phyloP scores from a whole-genome alignment of 1,140 invertebrate genomes.

The Oncopeltus fasciatus region DNA sequence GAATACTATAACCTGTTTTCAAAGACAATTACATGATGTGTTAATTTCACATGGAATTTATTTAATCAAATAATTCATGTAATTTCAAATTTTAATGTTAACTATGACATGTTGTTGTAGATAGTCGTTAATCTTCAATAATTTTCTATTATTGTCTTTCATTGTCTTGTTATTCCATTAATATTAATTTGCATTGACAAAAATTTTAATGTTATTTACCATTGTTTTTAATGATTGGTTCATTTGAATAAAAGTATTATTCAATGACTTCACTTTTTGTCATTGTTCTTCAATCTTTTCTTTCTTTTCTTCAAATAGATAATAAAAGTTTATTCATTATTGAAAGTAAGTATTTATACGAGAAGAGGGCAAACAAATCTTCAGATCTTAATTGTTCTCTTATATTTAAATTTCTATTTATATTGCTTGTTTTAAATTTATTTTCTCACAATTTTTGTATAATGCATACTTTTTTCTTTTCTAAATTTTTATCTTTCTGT shows the following conservation, averaged over 20 bases:
- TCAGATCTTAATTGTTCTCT: no score
- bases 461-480: no score
- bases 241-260: constrained; percentile 5
- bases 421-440: no score
- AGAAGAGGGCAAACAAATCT: no score
- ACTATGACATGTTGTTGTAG: constrained; percentile 2
- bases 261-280: not conserved
- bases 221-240: constrained; percentile 9
- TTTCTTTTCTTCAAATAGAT: no score
- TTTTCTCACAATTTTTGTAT: no score
- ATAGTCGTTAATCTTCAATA: not conserved
- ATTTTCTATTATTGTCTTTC: constrained; percentile 5
- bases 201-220: constrained; percentile 8
- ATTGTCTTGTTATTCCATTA: constrained; percentile 4
- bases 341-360: no score
- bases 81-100: not conserved
- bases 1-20: no score
- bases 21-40: not conserved
- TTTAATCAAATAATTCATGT: not conserved
- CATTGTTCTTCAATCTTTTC: no score
- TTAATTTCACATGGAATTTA: not conserved
- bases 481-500: no score
- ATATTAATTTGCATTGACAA: not conserved
- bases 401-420: no score
- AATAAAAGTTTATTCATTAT: no score